These are phyloP conservation scores for Myanophis thanlyinensis DNA, from an alignment of 2,113 vertebrate species.

Conservation along the genomic window DNA sequence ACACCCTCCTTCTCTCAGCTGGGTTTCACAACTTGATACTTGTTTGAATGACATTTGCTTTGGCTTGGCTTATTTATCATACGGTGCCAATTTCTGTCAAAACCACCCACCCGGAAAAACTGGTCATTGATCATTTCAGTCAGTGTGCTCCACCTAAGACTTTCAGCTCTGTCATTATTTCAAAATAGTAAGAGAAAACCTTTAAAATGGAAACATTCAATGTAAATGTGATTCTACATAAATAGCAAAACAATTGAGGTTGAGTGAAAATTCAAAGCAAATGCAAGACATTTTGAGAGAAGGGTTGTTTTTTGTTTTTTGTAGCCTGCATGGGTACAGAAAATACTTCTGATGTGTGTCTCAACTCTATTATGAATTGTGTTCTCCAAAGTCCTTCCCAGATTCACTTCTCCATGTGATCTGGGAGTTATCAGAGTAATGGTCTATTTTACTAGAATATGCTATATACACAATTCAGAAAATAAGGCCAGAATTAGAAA, in stretches of 20 bases:
- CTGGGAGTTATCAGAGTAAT: not conserved
- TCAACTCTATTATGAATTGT: not conserved
- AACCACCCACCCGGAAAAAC: not conserved
- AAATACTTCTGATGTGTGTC: not conserved
- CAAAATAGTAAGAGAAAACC: not conserved
- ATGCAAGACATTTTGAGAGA: not conserved
- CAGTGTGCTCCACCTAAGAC: not conserved
- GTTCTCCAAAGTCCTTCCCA: not conserved
- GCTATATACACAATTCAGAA: not conserved
- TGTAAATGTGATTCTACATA: not conserved
- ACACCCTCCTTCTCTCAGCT: not conserved
- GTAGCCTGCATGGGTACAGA: not conserved
- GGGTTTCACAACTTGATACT: not conserved
- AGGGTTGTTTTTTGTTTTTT: too few species aligned
- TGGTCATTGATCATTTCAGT: accelerated
- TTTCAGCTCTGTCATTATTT: constrained; percentile 7
- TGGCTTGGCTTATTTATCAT: constrained; percentile 4
- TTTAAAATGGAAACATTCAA: not conserved
- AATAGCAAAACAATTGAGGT: not conserved
- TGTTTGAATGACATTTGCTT: accelerated
- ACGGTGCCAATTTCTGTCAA: not conserved
- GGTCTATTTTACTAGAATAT: not conserved
- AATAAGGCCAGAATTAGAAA: not conserved
- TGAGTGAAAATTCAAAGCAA: not conserved
- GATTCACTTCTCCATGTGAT: not conserved